phyloP scores from a whole-genome alignment of 2,797 vertebrate species.

The Tachyglossus aculeatus region DNA sequence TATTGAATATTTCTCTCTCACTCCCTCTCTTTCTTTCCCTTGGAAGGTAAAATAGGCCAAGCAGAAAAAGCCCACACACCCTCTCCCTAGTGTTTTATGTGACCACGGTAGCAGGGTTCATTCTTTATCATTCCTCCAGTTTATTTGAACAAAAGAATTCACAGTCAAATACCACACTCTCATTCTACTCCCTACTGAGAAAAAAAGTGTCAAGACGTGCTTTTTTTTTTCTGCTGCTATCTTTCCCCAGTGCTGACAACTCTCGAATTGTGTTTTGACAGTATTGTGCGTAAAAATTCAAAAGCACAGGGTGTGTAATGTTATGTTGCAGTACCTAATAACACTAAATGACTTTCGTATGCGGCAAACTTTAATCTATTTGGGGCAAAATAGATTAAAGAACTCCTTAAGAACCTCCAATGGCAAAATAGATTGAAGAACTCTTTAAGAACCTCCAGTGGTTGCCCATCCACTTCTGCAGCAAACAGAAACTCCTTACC shows the following conservation, averaged over 20 bases:
- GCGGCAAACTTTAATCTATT: too few species aligned
- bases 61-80: not conserved
- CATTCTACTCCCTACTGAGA: not conserved
- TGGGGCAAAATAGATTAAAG: too few species aligned
- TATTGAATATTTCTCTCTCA: constrained; percentile 19
- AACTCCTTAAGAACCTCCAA: too few species aligned
- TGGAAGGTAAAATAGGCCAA: constrained; percentile 4
- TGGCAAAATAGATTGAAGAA: too few species aligned
- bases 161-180: not conserved
- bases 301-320: not conserved
- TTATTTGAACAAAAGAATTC: not conserved
- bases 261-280: not conserved
- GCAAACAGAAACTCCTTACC: too few species aligned
- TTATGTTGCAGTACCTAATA: not conserved
- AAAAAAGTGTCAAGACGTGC: not conserved
- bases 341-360: not conserved
- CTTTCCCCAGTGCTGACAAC: not conserved
- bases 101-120: not conserved
- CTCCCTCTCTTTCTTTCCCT: not conserved
- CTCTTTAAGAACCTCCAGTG: too few species aligned
- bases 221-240: not conserved
- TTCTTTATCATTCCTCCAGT: not conserved
- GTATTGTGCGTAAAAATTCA: not conserved
- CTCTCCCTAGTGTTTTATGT: constrained; percentile 4
- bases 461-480: too few species aligned